Evolutionary conservation across 2,888 invertebrate genomes (phyloP).

Genomic region (Pollenia labialis): DNA sequence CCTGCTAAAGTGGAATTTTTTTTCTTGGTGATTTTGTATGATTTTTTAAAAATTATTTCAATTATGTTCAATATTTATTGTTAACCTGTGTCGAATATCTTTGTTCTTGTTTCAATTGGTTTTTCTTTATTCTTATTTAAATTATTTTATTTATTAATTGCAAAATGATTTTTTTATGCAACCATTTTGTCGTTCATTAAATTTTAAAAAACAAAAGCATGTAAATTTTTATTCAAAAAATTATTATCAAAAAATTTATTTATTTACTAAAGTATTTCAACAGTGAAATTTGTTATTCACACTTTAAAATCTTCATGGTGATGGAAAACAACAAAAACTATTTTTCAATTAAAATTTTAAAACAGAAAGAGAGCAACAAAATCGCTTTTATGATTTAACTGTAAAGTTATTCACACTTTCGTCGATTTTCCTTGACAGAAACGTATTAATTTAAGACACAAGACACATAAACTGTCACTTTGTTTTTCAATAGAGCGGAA

Average conservation of each 20-base stretch:
- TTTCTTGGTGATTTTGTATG: conserved; percentile 14
- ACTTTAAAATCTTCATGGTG: conserved; percentile 1
- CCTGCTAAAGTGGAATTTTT: conserved; percentile 60
- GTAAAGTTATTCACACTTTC: conserved; percentile 17
- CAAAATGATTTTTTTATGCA: background rate
- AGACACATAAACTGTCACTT: conserved; percentile 18
- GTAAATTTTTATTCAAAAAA: conserved; percentile 24
- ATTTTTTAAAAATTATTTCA: background rate
- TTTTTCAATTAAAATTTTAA: background rate
- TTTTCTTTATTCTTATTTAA: background rate
- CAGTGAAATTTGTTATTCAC: conserved; percentile 57
- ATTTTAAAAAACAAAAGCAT: conserved; percentile 13
- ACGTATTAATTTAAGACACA: background rate
- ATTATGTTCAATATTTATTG: too few species aligned
- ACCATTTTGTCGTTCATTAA: conserved; percentile 9
- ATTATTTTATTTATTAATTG: background rate
- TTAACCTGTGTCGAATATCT: too few species aligned
- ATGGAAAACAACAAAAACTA: conserved; percentile 31
- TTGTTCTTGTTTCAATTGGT: too few species aligned
- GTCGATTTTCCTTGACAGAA: conserved; percentile 15
- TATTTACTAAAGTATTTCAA: conserved; percentile 43
- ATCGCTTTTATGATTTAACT: background rate
- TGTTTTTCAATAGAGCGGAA: background rate
- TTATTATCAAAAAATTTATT: background rate
- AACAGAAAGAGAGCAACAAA: background rate